phyloP scores from a whole-genome alignment of 2,797 vertebrate genomes.

The Enteromius anoplus region DNA sequence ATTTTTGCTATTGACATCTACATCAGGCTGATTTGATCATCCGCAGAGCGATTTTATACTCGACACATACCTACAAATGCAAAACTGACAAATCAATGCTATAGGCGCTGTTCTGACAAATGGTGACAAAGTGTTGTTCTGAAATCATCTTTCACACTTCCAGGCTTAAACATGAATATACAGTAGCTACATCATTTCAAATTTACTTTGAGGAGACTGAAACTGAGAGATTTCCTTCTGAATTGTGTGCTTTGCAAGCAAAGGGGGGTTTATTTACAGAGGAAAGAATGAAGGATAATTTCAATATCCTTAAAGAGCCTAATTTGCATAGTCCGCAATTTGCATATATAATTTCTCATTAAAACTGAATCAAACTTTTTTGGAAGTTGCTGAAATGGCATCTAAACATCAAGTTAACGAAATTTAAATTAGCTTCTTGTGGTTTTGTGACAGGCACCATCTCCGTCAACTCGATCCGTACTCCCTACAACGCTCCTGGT shows the following conservation, averaged over 20 bases:
- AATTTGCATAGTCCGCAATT: conserved; percentile 15
- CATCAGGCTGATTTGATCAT: conserved; percentile 28
- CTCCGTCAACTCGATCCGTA: conserved; percentile 94
- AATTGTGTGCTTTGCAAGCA: conserved; percentile 12
- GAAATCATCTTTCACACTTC: conserved; percentile 14
- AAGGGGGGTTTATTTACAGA: conserved; percentile 12
- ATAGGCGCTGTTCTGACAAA: conserved; percentile 34
- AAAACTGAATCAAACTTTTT: conserved; percentile 28
- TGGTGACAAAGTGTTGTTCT: conserved; percentile 30
- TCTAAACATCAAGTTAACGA: not conserved
- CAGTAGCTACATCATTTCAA: conserved; percentile 18
- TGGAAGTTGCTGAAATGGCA: conserved; percentile 23
- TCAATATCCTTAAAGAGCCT: conserved; percentile 16
- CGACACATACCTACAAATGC: conserved; percentile 20
- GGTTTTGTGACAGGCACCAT: conserved; percentile 86
- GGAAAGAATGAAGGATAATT: conserved; percentile 13
- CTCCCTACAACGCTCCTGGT: conserved; percentile 94
- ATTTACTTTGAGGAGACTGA: conserved; percentile 9
- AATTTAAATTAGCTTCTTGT: not conserved
- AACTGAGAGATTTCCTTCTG: not conserved
- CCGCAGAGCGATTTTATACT: conserved; percentile 20
- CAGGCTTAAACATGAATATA: not conserved
- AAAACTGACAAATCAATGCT: conserved; percentile 39
- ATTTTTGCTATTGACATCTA: conserved; percentile 27
- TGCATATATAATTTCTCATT: conserved; percentile 11